These are phyloP conservation scores for Oreonectes daqikongensis DNA, from an alignment of 2,797 vertebrate genomes.

Conservation along the genomic window DNA sequence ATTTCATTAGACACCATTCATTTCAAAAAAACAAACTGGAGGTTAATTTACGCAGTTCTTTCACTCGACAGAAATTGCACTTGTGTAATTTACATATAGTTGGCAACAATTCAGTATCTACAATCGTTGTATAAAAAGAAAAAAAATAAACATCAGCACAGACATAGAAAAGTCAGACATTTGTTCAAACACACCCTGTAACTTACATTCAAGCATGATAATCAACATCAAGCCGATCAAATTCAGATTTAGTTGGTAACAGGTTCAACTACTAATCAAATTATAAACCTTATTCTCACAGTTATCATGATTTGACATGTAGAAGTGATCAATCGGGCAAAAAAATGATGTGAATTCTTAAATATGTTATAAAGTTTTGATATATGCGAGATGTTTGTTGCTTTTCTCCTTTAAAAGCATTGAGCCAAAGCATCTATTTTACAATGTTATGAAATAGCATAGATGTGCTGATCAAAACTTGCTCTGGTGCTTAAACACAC, in stretches of 20 bases:
- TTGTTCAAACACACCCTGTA: constrained; percentile 47
- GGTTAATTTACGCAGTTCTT: constrained; percentile 56
- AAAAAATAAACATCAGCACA: constrained; percentile 52
- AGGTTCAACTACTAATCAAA: background rate
- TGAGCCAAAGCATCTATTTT: background rate
- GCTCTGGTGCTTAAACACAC: background rate
- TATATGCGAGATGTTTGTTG: background rate
- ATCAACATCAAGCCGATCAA: constrained; percentile 52
- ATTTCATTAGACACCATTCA: constrained; percentile 54
- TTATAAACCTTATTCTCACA: background rate
- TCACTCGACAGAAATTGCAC: constrained; percentile 63
- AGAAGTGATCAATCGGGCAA: background rate
- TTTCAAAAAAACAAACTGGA: constrained; percentile 54
- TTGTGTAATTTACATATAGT: constrained; percentile 61
- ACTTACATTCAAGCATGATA: constrained; percentile 51
- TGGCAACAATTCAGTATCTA: constrained; percentile 71
- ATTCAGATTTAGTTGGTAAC: background rate
- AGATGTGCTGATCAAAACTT: background rate
- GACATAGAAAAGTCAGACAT: constrained; percentile 51
- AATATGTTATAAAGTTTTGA: background rate
- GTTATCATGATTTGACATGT: background rate
- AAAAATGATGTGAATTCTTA: constrained; percentile 12
- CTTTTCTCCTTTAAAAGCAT: constrained; percentile 14
- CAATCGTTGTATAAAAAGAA: constrained; percentile 72
- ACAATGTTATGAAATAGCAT: background rate